A percentile compares a stretch with the other conserved stretches of the same genome.
Evolutionary conservation across 2,888 invertebrate genomes (phyloP).

Genomic region (Caenorhabditis sinica): DNA sequence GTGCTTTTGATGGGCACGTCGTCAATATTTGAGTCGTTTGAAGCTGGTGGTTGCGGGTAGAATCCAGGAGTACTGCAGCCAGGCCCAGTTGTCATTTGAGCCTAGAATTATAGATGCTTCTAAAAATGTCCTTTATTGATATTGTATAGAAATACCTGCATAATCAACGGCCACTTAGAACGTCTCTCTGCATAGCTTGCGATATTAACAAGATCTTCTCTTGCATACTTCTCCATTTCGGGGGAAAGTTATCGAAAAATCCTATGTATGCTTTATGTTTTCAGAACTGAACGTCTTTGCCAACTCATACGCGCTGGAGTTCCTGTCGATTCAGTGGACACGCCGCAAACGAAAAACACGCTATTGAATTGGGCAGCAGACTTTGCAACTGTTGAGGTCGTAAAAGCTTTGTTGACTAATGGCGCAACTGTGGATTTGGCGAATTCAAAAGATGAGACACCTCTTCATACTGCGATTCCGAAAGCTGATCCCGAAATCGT

Average conservation of each 20-base stretch:
- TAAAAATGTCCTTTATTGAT: not conserved
- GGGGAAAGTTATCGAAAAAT: not conserved
- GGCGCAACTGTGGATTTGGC: slow-evolving; percentile 87
- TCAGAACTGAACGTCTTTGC: slow-evolving; percentile 86
- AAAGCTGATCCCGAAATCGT: slow-evolving; percentile 86
- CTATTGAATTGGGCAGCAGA: slow-evolving; percentile 88
- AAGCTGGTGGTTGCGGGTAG: slow-evolving; percentile 49
- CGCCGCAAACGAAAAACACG: slow-evolving; percentile 87
- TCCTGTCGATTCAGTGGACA: slow-evolving; percentile 87
- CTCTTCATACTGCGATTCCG: slow-evolving; percentile 87
- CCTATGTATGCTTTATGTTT: not conserved
- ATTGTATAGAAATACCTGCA: slow-evolving; percentile 39
- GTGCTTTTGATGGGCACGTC: slow-evolving; percentile 55
- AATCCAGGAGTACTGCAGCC: slow-evolving; percentile 56
- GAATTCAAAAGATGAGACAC: slow-evolving; percentile 87
- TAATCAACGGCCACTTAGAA: slow-evolving; percentile 48
- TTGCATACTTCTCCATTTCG: slow-evolving; percentile 49
- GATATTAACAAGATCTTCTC: slow-evolving; percentile 48
- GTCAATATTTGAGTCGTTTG: slow-evolving; percentile 39
- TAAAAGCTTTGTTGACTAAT: slow-evolving; percentile 85
- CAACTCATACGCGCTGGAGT: slow-evolving; percentile 87
- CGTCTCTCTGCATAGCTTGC: slow-evolving; percentile 40
- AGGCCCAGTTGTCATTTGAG: slow-evolving; percentile 60
- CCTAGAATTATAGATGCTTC: slow-evolving; percentile 21
- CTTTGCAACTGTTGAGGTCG: slow-evolving; percentile 86